Percentiles rank a stretch among this genome's conserved stretches.
Conservation (phyloP, 2,888 invertebrate genomes). For the Monochamus alternatus region DNA sequence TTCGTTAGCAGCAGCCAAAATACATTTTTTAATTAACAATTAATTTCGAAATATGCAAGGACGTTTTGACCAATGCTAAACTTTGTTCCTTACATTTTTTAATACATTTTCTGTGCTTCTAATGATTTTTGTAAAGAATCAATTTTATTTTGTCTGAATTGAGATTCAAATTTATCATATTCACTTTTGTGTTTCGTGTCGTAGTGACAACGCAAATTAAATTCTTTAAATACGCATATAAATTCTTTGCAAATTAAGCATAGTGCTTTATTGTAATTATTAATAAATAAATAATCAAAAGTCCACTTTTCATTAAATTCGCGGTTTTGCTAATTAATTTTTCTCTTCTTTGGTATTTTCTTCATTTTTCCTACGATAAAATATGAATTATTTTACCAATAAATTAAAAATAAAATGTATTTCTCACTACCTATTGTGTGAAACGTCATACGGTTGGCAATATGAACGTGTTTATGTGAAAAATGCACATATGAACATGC, state of each 20-base stretch:
- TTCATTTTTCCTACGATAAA: slow-evolving; percentile 28
- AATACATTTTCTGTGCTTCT: slow-evolving; percentile 31
- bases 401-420: slow-evolving; percentile 15
- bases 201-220: slow-evolving; percentile 28
- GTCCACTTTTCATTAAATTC: slow-evolving; percentile 9
- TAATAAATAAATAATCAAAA: slow-evolving; percentile 26
- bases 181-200: slow-evolving; percentile 20
- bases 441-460: not conserved
- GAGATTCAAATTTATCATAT: slow-evolving; percentile 39
- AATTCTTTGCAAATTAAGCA: slow-evolving; percentile 24
- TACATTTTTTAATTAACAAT: slow-evolving; percentile 45
- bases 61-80: slow-evolving; percentile 29
- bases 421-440: slow-evolving; percentile 12
- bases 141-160: slow-evolving; percentile 43
- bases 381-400: not conserved
- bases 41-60: slow-evolving; percentile 32
- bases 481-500: slow-evolving; percentile 25
- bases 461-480: slow-evolving; percentile 16
- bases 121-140: slow-evolving; percentile 23
- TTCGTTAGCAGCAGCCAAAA: slow-evolving; percentile 41
- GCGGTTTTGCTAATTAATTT: too few relatives aligned
- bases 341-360: not conserved
- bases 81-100: slow-evolving; percentile 38
- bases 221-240: slow-evolving; percentile 11
- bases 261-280: slow-evolving; percentile 21